Percentiles rank a stretch among this genome's conserved stretches.
These are phyloP conservation scores for Cercocebus atys DNA, from an alignment of 2,113 vertebrate genomes.

Conservation along the genomic window DNA sequence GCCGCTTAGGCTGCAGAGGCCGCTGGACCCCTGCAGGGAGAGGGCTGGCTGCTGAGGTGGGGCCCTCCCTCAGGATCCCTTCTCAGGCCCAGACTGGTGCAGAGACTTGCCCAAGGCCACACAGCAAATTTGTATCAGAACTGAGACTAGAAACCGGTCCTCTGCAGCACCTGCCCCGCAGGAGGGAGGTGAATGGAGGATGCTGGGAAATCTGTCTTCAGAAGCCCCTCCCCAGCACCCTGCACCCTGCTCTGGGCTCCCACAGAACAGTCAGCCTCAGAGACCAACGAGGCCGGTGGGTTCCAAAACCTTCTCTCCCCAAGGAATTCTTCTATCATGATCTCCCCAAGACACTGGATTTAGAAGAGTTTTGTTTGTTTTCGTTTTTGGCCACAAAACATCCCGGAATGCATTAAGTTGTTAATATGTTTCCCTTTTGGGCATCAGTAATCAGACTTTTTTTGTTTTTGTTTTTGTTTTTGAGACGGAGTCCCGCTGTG, in stretches of 20 bases:
- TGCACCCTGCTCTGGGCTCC: not conserved
- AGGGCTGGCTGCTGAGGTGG: not conserved
- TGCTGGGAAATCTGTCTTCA: fast-evolving
- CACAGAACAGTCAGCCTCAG: not conserved
- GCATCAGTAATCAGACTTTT: not conserved
- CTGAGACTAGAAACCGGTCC: not conserved
- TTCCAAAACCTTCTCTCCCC: not conserved
- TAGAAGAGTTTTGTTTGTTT: not conserved
- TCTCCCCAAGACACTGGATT: not conserved
- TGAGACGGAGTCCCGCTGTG: not conserved
- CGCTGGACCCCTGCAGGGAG: not conserved
- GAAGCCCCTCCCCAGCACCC: not conserved
- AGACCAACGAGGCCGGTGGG: fast-evolving
- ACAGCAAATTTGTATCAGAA: not conserved
- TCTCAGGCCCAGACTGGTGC: not conserved
- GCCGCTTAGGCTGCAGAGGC: not conserved
- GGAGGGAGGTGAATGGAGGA: fast-evolving
- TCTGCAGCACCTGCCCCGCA: not conserved
- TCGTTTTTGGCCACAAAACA: not conserved
- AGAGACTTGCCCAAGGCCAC: not conserved
- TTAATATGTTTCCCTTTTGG: not conserved
- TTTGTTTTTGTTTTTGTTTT: not conserved
- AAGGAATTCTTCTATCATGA: not conserved
- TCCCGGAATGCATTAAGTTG: not conserved
- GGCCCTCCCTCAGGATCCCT: not conserved